Conservation (phyloP, 2,113 vertebrate species). For the Poeciliopsis prolifica region DNA sequence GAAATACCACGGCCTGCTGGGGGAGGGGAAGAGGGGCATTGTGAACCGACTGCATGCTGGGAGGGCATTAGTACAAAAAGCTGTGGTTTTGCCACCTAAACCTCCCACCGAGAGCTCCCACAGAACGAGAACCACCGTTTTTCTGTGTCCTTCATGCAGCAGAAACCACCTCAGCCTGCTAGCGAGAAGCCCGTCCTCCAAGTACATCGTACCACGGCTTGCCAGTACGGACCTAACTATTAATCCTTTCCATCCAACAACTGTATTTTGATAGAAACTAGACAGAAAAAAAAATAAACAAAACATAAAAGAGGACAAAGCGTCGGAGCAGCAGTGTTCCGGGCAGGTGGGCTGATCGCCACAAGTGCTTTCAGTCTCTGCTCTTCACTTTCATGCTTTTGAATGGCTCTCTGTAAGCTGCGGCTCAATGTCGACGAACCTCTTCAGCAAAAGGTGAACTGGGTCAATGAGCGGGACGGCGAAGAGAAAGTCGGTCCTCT, state of each 20-base stretch:
- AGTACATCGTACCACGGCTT: background rate
- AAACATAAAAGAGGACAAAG: constrained; percentile 39
- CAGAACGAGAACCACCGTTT: constrained; percentile 16
- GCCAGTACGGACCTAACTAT: background rate
- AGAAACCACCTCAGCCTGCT: constrained; percentile 19
- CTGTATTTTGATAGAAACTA: background rate
- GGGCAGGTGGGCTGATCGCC: constrained; percentile 11
- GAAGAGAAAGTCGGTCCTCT: no score
- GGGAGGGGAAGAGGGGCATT: constrained; percentile 27
- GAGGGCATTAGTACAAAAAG: constrained; percentile 64
- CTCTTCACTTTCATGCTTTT: constrained; percentile 32
- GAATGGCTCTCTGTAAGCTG: constrained; percentile 19
- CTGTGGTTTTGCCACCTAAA: constrained; percentile 54
- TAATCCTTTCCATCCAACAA: background rate
- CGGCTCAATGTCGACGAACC: background rate
- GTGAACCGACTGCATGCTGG: constrained; percentile 51
- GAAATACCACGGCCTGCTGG: constrained; percentile 63
- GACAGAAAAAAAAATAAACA: background rate
- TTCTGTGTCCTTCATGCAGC: constrained; percentile 20
- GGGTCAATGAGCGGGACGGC: no score
- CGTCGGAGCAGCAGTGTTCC: constrained; percentile 15
- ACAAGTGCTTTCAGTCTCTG: constrained; percentile 36
- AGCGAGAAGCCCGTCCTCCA: background rate
- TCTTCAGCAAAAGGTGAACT: background rate
- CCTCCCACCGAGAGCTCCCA: constrained; percentile 39